Percentiles rank a stretch among this genome's conserved stretches.
These are phyloP conservation scores for Vimba vimba DNA, from an alignment of 2,113 vertebrate species.

Conservation along the genomic window DNA sequence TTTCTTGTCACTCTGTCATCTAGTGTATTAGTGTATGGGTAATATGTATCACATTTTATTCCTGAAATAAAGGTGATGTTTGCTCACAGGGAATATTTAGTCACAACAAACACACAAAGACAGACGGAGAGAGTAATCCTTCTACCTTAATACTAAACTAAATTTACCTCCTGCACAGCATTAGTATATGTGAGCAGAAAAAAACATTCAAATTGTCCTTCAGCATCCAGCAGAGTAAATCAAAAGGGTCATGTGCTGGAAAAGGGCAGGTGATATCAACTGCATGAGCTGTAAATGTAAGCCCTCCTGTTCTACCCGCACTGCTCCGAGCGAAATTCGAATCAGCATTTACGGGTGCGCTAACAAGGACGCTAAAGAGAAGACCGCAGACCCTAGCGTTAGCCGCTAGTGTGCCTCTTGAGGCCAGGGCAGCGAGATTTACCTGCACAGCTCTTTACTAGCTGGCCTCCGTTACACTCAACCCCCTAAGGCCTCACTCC, in stretches of 20 bases:
- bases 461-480: no score
- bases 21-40: not conserved
- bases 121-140: not conserved
- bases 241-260: not conserved
- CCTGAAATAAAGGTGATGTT: not conserved
- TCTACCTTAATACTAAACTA: not conserved
- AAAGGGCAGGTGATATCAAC: conserved; percentile 17
- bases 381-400: no score
- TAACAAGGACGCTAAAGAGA: no score
- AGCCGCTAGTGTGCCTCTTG: no score
- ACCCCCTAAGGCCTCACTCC: no score
- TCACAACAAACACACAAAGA: not conserved
- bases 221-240: not conserved
- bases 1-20: not conserved
- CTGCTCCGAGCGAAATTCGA: no score
- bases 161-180: not conserved
- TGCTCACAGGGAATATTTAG: not conserved
- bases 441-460: no score
- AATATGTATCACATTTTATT: not conserved
- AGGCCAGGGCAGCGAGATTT: no score
- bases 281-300: not conserved
- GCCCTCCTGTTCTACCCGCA: no score
- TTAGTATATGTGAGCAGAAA: not conserved
- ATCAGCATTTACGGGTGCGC: no score
- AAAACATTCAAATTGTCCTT: not conserved